These are phyloP conservation scores for Amblyteles armatorius DNA, from an alignment of 2,888 invertebrate species.

Conservation along the genomic window DNA sequence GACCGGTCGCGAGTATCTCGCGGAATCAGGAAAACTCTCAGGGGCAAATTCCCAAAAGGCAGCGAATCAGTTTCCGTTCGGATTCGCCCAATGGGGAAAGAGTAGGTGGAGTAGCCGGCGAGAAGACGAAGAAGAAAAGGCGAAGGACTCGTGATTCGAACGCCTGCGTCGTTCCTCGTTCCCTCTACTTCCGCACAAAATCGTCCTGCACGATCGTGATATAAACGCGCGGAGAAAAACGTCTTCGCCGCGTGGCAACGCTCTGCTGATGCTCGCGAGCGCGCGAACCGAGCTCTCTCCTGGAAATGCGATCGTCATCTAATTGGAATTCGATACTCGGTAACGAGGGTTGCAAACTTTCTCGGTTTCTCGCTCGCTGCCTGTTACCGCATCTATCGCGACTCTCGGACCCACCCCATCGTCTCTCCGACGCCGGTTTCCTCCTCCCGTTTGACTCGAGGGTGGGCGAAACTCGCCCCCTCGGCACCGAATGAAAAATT, in stretches of 20 bases:
- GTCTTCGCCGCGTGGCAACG: constrained; percentile 66
- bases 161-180: constrained; percentile 46
- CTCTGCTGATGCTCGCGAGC: constrained; percentile 42
- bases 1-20: constrained; percentile 56
- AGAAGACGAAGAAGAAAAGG: constrained; percentile 31
- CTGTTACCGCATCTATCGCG: constrained; percentile 51
- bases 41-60: constrained; percentile 77
- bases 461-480: constrained; percentile 33
- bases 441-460: constrained; percentile 63
- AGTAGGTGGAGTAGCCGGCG: constrained; percentile 46
- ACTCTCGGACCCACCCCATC: constrained; percentile 67
- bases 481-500: constrained; percentile 80
- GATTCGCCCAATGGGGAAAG: constrained; percentile 78
- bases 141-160: constrained; percentile 50
- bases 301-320: constrained; percentile 83
- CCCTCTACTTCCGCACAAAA: constrained; percentile 14
- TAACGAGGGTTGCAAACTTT: constrained; percentile 83
- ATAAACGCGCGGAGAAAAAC: constrained; percentile 71
- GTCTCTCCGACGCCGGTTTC: constrained; percentile 57
- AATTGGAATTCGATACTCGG: constrained; percentile 83
- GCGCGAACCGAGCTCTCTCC: constrained; percentile 53
- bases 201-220: constrained; percentile 68
- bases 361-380: constrained; percentile 73
- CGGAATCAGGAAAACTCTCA: constrained; percentile 74
- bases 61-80: constrained; percentile 80